Evolutionary conservation across 2,113 vertebrate genomes (phyloP), one percentile per base, ranked within the genome.

Genomic region (Microcebus jonahi): DNA sequence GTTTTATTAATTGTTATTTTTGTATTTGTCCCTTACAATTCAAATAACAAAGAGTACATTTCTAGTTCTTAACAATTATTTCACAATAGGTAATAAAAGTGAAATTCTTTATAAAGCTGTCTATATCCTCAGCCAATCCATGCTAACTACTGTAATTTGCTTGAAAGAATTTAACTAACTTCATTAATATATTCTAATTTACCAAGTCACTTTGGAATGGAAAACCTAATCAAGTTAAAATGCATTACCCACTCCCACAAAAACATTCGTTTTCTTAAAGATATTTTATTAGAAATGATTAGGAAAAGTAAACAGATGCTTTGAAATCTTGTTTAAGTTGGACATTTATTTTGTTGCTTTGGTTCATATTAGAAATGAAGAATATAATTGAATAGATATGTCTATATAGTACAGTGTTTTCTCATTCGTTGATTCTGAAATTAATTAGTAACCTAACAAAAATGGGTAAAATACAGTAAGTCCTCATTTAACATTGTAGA

Each of bases 201-300:
- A 80, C 55, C 14, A 50, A 61, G 25, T 36, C 3, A 17, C 27
- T 18, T 84, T 8, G 42, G 27, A 55, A 23, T 55, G 34, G 14
- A 71, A 75, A 34, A 4, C 4, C 45, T 67, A 65, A 6, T 55
- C 23, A 71, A 20, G 21, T 61, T 53, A 36, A 77, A 84, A 77
- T 9, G 59, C 11, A 14, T 13, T 0, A 4, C 3, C 7, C 5
- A 36, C 7, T 48, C 15, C 2, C 18, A 18, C 10, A 68, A 67
- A 71, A 68, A 5, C 25, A 39, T 59, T 59, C 4, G 17, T 23
- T 79, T 87, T 12, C 6, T 75, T 27, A 45, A 8, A 29, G 2
- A 53, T 6, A 55, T 68, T 55, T 57, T 63, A 36, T 68, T 77
- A 29, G 4, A 63, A 31, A 23, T 21, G 3, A 3, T 29, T 63